These are phyloP conservation scores for Tetramorium alpestre DNA, from an alignment of 1,140 invertebrate species.

Conservation along the genomic window DNA sequence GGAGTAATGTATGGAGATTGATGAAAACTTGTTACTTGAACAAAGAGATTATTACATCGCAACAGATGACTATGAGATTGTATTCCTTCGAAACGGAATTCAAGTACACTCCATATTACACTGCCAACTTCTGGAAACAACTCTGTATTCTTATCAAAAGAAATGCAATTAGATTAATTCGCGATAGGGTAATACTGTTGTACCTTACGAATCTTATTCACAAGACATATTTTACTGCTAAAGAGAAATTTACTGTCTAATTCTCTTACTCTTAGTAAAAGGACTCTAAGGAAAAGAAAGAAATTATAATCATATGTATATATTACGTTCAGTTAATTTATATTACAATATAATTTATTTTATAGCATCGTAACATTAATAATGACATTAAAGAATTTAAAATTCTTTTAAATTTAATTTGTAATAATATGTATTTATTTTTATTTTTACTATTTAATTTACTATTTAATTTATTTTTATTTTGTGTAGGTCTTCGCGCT, in stretches of 20 bases:
- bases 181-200: slow-evolving; percentile 79
- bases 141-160: slow-evolving; percentile 87
- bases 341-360: neutral
- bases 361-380: neutral
- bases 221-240: neutral
- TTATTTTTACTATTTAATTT: neutral
- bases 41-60: neutral
- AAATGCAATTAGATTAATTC: slow-evolving; percentile 85
- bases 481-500: slow-evolving; percentile 89
- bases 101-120: slow-evolving; percentile 77
- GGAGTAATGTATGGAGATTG: slow-evolving; percentile 87
- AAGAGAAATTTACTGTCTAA: neutral
- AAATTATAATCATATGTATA: neutral
- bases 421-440: too few species aligned
- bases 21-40: slow-evolving; percentile 20
- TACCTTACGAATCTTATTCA: slow-evolving; percentile 13
- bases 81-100: slow-evolving; percentile 41
- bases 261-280: neutral
- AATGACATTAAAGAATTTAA: neutral
- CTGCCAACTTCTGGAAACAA: slow-evolving; percentile 87
- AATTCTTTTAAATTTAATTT: neutral
- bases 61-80: slow-evolving; percentile 27
- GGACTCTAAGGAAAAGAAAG: neutral
- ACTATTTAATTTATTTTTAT: neutral
- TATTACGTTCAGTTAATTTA: neutral